These are phyloP conservation scores for Cepaea hortensis DNA, from an alignment of 2,888 invertebrate genomes.

Conservation along the genomic window DNA sequence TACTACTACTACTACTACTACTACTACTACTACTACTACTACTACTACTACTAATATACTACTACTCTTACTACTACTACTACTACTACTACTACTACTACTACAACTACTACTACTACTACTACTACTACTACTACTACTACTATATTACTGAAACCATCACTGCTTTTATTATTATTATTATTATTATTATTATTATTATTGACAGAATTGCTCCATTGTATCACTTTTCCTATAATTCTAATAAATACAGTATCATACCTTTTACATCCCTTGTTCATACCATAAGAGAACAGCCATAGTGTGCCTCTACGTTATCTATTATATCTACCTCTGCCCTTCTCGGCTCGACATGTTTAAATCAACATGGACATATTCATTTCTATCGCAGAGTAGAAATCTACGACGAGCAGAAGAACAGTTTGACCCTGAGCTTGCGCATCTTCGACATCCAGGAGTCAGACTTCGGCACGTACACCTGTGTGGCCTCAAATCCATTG, in stretches of 20 bases:
- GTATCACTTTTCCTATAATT: too few species aligned
- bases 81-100: slow-evolving; percentile 22
- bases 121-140: slow-evolving; percentile 24
- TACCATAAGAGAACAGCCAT: too few species aligned
- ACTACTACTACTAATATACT: not conserved
- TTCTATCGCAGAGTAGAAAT: slow-evolving; percentile 53
- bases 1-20: slow-evolving; percentile 28
- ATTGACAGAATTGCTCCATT: not conserved
- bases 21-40: slow-evolving; percentile 9
- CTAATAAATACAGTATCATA: too few species aligned
- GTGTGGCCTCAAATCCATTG: slow-evolving; percentile 60
- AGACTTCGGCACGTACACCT: slow-evolving; percentile 64
- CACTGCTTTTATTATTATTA: not conserved
- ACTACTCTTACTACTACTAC: slow-evolving; percentile 6
- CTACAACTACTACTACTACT: slow-evolving; percentile 10
- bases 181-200: not conserved
- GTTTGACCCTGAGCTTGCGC: slow-evolving; percentile 58
- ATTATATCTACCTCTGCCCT: too few species aligned
- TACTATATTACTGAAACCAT: not conserved
- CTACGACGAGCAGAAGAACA: slow-evolving; percentile 59
- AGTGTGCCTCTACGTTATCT: too few species aligned
- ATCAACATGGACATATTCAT: not conserved
- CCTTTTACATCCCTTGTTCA: too few species aligned
- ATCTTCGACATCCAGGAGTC: slow-evolving; percentile 57
- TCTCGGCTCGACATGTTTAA: not conserved